These are phyloP conservation scores for Lacerta agilis DNA, from an alignment of 2,797 vertebrate species.

Conservation along the genomic window DNA sequence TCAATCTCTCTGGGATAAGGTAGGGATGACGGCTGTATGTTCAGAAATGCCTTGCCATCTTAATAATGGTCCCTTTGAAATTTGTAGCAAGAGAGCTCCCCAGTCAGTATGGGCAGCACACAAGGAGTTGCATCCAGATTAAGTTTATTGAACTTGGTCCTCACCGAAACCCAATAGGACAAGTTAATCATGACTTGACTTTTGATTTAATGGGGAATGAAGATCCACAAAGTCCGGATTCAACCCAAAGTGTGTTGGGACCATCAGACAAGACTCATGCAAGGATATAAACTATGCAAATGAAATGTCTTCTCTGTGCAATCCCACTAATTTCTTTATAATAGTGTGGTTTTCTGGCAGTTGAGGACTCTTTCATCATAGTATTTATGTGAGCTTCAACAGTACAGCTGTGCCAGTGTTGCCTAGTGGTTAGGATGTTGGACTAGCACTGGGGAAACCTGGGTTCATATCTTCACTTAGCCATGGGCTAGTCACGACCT, in stretches of 20 bases:
- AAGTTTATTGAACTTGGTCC: too few relatives aligned
- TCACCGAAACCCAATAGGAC: too few relatives aligned
- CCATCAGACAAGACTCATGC: not conserved
- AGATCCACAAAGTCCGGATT: not conserved
- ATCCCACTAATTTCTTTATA: not conserved
- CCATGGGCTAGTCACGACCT: not conserved
- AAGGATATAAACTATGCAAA: not conserved
- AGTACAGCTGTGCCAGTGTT: not conserved
- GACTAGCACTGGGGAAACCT: too few relatives aligned
- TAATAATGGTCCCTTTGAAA: not conserved
- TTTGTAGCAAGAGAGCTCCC: too few relatives aligned
- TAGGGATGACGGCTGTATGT: constrained; percentile 64
- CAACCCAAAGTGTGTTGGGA: not conserved
- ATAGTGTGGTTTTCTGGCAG: not conserved
- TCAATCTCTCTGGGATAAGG: constrained; percentile 98
- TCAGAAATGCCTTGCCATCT: not conserved
- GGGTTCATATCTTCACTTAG: not conserved
- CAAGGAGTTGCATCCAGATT: not conserved
- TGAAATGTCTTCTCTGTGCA: not conserved
- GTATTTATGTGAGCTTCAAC: not conserved
- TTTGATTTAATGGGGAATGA: too few relatives aligned
- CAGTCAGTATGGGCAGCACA: too few relatives aligned
- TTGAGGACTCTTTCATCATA: not conserved
- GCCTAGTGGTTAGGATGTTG: too few relatives aligned
- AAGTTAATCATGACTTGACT: too few relatives aligned